Evolutionary conservation across 1,140 invertebrate genomes (phyloP), one percentile per base, ranked within the genome.

Genomic region (Drosophila parvula): DNA sequence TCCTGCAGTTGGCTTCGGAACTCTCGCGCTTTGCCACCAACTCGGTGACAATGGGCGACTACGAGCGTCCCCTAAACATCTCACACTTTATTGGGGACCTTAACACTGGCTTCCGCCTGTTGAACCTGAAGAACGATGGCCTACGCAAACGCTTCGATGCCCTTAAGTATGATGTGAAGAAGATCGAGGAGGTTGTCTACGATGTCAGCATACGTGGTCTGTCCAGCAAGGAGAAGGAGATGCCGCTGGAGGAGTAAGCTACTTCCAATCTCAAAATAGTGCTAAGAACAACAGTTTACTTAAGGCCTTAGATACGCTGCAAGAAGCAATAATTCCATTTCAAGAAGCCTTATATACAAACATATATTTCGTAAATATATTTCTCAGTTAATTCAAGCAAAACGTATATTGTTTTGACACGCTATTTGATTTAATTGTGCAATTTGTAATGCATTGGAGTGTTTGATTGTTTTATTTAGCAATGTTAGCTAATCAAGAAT

Each of bases 121-220:
- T 99, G 14, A 98, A 98, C 91, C 93, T 98, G 18, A 98, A 98
- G 92, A 99, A 98, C 93, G 97, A 98, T 90, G 94, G 94, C 27
- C 92, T 99, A 14, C 93, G 98, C 32, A 98, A 98, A 91, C 94
- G 96, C 57, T 98, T 97, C 91, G 98, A 99, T 93, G 96, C 94
- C 2, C 92, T 99, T 1, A 98, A 99, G 84, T 98, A 98, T 86
- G 97, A 98, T 84, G 95, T 98, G 4, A 98, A 98, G 92, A 98
- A 98, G 92, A 96, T 98, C 32, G 98, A 98, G 90, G 97, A 98
- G 93, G 96, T 99, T 4, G 97, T 99, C 9, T 99, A 98, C 88
- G 98, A 99, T 91, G 93, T 99, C 5, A 96, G 96, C 67, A 97
- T 99, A 74, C 93, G 97, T 56, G 97, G 97, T 1, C 93, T 98